Base-by-base conservation (phyloP, 2,113 vertebrate genomes). In the Danionella cerebrum region DNA sequence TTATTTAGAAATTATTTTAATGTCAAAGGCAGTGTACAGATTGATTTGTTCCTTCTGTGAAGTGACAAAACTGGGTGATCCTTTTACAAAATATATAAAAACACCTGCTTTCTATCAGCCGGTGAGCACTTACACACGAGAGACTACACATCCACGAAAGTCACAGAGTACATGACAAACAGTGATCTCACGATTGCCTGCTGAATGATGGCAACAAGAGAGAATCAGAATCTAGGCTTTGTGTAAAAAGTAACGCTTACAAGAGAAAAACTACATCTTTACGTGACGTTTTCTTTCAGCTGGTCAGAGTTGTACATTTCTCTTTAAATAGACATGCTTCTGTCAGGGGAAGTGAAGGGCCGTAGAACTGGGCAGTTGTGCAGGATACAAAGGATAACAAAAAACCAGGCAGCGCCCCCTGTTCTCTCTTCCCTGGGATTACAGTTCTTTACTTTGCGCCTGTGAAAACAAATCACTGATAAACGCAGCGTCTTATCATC, bases 21-120 rank as follows among this genome's bases (percentile, higher is more conserved):
- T 63, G 14, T 13, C 18, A 22, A 21, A n/a, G n/a, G n/a, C 8
- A 35, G 29, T 14, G 5, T 22, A 31, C 41, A 63, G 25, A 5
- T 8, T 48, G 19, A 42, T 47, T 29, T 11, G 19, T 29, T 16
- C 22, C 38, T 19, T 53, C 14, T 25, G 44, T 5, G 4, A 13
- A 36, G 21, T 60, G 21, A 22, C 33, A 53, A 60, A 67, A 39
- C 38, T 50, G 10, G 47, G 52, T 66, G 39, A 52, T 66, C 27
- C 60, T 29, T 42, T 63, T 71, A 71, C 57, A 71, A 67, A 71
- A 71, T 42, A 14, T 74, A 70, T 42, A 70, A 54, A 74, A 71
- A 39, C 64, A 24, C 55, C 14, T 38, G 14, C 10, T 22, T 60
- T 19, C 52, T 19, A n/a, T 25, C 3, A 52, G 48, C 42, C 9